These are phyloP conservation scores for Naja naja DNA, from an alignment of 2,113 vertebrate species.

Conservation along the genomic window DNA sequence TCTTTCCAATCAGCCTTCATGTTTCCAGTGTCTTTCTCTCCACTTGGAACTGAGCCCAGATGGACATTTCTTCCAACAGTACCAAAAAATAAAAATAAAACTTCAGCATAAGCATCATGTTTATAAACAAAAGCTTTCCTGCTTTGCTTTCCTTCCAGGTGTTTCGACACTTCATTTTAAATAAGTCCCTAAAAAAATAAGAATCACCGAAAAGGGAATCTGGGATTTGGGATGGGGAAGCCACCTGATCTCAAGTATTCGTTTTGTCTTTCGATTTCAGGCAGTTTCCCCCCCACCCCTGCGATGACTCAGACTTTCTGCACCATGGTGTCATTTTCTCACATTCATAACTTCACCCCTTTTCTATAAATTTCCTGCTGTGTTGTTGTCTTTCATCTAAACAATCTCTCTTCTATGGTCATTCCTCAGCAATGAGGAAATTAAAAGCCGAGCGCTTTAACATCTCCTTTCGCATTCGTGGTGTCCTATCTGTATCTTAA, in stretches of 20 bases:
- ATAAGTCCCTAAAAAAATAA: background rate
- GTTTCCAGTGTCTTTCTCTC: too few relatives aligned
- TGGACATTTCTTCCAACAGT: too few relatives aligned
- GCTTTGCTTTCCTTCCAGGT: background rate
- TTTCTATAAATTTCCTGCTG: constrained; percentile 19
- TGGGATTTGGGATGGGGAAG: background rate
- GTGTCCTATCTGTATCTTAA: background rate
- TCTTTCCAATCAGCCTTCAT: too few relatives aligned
- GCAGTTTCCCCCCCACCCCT: background rate
- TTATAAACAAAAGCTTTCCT: background rate
- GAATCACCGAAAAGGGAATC: background rate
- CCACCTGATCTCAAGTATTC: background rate
- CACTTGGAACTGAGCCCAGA: too few relatives aligned
- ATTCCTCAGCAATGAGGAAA: constrained; percentile 5
- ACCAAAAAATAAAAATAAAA: background rate
- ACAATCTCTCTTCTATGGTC: background rate
- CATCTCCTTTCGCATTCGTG: background rate
- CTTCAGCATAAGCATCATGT: background rate
- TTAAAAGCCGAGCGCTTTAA: constrained; percentile 11
- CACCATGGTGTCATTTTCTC: background rate
- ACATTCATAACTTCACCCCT: constrained; percentile 18
- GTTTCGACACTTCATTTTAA: background rate
- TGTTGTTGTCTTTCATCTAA: background rate
- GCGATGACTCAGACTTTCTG: constrained; percentile 10
- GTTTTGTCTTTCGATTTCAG: background rate